Conservation (phyloP, 2,888 invertebrate species). For the Tipula confusa region DNA sequence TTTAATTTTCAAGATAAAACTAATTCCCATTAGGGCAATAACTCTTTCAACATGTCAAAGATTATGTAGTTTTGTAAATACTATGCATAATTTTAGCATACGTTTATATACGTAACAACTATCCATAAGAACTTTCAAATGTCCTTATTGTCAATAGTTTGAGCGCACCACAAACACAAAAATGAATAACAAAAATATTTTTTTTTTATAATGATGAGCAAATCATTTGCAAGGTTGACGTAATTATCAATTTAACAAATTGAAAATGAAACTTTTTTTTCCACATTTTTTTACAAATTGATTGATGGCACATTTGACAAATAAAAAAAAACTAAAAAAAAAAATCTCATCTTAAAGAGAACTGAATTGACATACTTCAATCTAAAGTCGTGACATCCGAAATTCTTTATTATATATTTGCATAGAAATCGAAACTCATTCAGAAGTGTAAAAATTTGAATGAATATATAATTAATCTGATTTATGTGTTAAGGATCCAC, state of each 20-base stretch:
- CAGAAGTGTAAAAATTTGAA: neutral
- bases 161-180: neutral
- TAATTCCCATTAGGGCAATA: neutral
- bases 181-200: neutral
- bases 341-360: neutral
- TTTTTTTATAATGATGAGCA: neutral
- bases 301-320: constrained; percentile 6
- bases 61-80: neutral
- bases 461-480: neutral
- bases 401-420: neutral
- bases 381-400: neutral
- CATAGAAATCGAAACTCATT: neutral
- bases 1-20: too few relatives aligned
- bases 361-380: constrained; percentile 17
- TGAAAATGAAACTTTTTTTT: neutral
- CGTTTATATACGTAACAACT: too few relatives aligned
- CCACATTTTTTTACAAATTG: neutral
- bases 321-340: neutral
- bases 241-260: constrained; percentile 20
- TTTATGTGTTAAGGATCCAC: neutral
- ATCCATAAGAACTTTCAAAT: neutral
- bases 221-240: constrained; percentile 12
- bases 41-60: neutral
- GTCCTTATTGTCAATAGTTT: neutral
- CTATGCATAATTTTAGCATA: neutral